Evolutionary conservation across 2,113 vertebrate genomes (phyloP).

Genomic region (Tamias sibiricus): DNA sequence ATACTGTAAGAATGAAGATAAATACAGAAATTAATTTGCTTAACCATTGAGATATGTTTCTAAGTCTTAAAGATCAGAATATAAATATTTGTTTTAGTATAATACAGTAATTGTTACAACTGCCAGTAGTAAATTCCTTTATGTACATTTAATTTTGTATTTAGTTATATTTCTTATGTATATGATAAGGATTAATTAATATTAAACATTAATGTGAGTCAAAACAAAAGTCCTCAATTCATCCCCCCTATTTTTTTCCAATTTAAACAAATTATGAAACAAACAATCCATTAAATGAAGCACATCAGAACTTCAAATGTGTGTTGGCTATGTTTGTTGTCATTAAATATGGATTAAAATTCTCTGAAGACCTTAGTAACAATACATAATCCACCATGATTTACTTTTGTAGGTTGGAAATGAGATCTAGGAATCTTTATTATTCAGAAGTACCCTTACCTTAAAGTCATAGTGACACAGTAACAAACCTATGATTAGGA

Average conservation of each 20-base stretch:
- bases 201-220: neutral
- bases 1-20: neutral
- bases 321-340: neutral
- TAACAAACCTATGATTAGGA: neutral
- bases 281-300: neutral
- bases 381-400: neutral
- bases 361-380: neutral
- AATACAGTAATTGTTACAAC: neutral
- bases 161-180: constrained; percentile 13
- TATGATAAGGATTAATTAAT: neutral
- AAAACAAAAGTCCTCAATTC: neutral
- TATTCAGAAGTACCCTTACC: neutral
- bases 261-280: constrained; percentile 2
- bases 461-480: neutral
- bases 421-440: neutral
- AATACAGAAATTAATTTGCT: neutral
- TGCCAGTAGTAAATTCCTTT: neutral
- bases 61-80: constrained; percentile 13
- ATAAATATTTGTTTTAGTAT: constrained; percentile 17
- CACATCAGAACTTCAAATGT: neutral
- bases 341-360: neutral
- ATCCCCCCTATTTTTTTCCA: neutral
- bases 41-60: neutral
- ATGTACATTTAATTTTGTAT: neutral
- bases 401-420: neutral